Conservation (phyloP, 2,113 vertebrate genomes). For the Cyanoderma ruficeps region DNA sequence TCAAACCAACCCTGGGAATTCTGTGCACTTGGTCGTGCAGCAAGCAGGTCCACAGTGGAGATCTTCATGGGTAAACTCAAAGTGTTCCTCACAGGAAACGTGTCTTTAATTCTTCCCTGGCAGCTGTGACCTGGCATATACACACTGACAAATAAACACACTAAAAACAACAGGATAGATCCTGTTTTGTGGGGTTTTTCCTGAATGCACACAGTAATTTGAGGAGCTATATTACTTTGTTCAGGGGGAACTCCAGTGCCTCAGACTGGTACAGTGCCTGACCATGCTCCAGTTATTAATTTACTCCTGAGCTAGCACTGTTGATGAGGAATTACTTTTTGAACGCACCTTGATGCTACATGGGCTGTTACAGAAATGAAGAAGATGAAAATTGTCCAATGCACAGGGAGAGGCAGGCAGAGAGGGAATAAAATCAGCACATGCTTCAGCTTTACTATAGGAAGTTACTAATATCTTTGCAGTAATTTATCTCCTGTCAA, state of each 20-base stretch:
- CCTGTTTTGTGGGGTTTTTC: background rate
- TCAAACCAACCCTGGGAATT: no score
- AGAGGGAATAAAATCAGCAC: background rate
- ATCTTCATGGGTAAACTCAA: background rate
- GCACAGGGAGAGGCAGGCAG: background rate
- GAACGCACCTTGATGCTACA: background rate
- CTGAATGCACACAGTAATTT: background rate
- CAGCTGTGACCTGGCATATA: background rate
- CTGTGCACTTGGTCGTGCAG: no score
- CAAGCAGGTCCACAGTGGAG: no score
- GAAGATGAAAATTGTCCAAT: background rate
- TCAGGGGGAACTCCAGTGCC: background rate
- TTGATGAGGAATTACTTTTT: background rate
- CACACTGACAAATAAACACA: fast-evolving
- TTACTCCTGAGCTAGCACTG: background rate
- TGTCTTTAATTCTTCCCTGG: background rate
- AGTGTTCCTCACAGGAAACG: background rate
- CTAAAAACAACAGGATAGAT: background rate
- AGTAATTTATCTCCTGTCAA: background rate
- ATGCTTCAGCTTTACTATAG: background rate
- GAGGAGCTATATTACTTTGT: background rate
- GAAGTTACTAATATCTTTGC: background rate
- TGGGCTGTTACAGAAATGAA: background rate
- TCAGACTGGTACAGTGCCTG: background rate
- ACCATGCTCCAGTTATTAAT: background rate